Evolutionary conservation across 1,140 invertebrate species (phyloP).

Genomic region (Formica selysi): DNA sequence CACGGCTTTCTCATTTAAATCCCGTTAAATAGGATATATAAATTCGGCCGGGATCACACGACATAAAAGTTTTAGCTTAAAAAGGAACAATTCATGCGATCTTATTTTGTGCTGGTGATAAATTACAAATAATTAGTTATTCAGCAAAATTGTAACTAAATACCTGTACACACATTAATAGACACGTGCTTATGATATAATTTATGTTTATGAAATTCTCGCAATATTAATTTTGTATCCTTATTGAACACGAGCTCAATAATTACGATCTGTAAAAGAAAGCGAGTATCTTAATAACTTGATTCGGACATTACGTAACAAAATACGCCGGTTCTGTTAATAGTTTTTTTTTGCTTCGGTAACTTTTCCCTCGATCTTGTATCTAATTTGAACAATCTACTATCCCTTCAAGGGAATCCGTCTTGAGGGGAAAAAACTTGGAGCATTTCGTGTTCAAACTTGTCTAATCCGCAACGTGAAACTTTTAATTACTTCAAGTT

Average conservation of each 20-base stretch:
- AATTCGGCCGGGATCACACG: not conserved
- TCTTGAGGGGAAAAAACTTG: not conserved
- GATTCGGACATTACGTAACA: not conserved
- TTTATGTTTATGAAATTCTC: constrained; percentile 10
- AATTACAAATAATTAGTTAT: not conserved
- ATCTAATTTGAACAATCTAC: not conserved
- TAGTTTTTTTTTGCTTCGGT: not conserved
- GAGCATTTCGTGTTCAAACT: constrained; percentile 1
- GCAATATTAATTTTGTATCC: not conserved
- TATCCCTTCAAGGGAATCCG: not conserved
- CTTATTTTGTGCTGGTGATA: not conserved
- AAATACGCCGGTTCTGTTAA: constrained; percentile 8
- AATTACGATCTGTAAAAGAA: not conserved
- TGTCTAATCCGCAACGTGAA: not conserved
- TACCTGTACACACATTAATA: not conserved
- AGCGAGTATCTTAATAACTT: not conserved
- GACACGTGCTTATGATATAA: not conserved
- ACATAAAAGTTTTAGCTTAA: not conserved
- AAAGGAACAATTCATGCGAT: not conserved
- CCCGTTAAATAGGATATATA: not conserved
- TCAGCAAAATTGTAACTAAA: not conserved
- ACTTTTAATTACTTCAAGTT: constrained; percentile 45
- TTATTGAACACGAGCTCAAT: not conserved
- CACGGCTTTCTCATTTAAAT: not conserved
- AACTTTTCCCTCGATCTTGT: not conserved